phyloP scores from a whole-genome alignment of 2,888 invertebrate genomes.

The Nomada ruficornis region DNA sequence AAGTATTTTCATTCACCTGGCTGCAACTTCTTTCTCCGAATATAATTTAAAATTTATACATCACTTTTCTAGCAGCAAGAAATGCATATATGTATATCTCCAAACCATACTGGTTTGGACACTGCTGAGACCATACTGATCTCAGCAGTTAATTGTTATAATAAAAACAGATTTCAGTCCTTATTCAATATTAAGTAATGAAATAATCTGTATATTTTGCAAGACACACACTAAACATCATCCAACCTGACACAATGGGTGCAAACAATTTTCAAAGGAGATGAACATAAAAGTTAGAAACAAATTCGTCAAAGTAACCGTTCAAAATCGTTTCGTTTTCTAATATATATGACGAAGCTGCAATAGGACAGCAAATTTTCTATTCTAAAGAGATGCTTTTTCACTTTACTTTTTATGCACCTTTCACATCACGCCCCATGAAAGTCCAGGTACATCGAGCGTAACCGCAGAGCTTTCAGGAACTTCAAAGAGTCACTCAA shows the following conservation, averaged over 20 bases:
- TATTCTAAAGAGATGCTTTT: slow-evolving; percentile 32
- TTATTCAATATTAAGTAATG: no score
- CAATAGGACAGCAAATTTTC: slow-evolving; percentile 29
- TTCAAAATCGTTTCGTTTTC: not conserved
- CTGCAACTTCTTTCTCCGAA: no score
- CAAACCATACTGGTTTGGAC: not conserved
- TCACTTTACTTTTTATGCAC: slow-evolving; percentile 45
- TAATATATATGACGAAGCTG: not conserved
- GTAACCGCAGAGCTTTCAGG: slow-evolving; percentile 75
- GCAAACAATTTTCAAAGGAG: not conserved
- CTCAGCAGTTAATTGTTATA: slow-evolving; percentile 3
- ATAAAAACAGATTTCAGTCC: not conserved
- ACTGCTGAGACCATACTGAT: no score
- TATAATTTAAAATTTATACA: no score
- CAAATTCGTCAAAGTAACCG: not conserved
- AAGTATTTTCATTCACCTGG: no score
- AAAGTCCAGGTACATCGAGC: slow-evolving; percentile 55
- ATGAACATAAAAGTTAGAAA: not conserved
- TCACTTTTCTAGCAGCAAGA: no score
- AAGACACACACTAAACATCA: no score
- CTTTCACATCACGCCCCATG: slow-evolving; percentile 58
- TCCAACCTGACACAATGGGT: no score
- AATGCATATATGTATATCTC: no score
- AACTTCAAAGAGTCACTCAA: slow-evolving; percentile 78
- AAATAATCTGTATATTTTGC: no score